A percentile compares a stretch with the other conserved stretches of the same genome.
These are phyloP conservation scores for Scopus umbretta DNA, from an alignment of 2,113 vertebrate species.

Conservation along the genomic window DNA sequence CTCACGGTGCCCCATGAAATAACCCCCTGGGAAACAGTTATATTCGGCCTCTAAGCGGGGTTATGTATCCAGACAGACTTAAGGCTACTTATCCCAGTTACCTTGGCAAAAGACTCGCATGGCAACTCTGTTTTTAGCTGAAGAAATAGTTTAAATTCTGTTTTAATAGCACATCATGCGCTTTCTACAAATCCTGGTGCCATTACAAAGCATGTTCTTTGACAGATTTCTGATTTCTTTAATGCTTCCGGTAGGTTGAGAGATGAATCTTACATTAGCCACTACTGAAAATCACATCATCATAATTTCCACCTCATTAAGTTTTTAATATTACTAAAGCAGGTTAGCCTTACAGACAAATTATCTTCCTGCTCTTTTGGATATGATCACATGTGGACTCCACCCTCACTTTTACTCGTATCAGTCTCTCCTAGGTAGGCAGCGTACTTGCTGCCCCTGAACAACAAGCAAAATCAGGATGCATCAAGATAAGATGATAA, in stretches of 20 bases:
- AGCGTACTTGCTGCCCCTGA: neutral
- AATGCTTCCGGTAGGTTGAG: neutral
- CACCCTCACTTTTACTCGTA: slow-evolving; percentile 35
- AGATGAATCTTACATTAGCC: neutral
- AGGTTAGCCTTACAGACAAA: neutral
- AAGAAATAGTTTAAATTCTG: neutral
- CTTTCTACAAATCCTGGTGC: neutral
- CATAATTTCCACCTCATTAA: neutral
- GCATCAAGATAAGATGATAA: neutral
- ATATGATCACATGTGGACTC: neutral
- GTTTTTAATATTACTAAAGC: neutral
- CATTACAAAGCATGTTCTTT: neutral
- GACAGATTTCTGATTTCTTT: neutral
- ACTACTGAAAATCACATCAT: neutral
- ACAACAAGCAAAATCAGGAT: neutral
- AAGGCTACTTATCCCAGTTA: neutral
- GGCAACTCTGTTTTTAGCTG: neutral
- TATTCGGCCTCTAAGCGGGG: neutral
- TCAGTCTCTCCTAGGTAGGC: neutral
- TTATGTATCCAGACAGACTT: neutral
- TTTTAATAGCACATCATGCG: neutral
- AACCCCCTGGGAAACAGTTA: neutral
- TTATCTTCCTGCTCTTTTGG: neutral
- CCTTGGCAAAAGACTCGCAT: neutral
- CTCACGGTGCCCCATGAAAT: neutral